Percentiles rank a stretch among this genome's conserved stretches.
These are phyloP conservation scores for Scartelaos histophorus DNA, from an alignment of 2,113 vertebrate genomes.

Conservation along the genomic window DNA sequence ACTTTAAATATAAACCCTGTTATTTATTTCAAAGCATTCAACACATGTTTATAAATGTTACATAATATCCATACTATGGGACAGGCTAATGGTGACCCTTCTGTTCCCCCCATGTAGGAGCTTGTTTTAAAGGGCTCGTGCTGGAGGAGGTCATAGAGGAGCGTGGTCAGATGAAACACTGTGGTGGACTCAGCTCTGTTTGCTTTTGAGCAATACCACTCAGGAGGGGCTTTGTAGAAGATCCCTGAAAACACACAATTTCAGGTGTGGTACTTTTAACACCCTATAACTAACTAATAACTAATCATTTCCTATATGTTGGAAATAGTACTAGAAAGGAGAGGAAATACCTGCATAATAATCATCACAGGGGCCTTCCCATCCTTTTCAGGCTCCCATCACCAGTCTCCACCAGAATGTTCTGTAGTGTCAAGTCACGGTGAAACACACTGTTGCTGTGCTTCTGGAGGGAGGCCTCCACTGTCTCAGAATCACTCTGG, in stretches of 20 bases:
- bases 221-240: not conserved
- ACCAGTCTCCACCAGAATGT: not conserved
- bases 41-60: too few relatives aligned
- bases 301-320: too few relatives aligned
- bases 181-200: not conserved
- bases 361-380: not conserved
- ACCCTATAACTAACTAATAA: too few relatives aligned
- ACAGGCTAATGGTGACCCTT: not conserved
- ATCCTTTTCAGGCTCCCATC: not conserved
- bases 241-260: not conserved
- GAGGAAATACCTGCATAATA: slow-evolving; percentile 2
- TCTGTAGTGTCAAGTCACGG: not conserved
- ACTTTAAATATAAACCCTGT: not conserved
- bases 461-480: slow-evolving; percentile 13
- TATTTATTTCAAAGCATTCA: not conserved
- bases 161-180: too few relatives aligned
- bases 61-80: too few relatives aligned
- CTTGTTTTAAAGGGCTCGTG: not conserved
- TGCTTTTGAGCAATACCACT: not conserved
- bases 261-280: too few relatives aligned
- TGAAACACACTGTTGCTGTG: slow-evolving; percentile 16
- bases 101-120: not conserved
- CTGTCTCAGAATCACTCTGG: not conserved
- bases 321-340: not conserved
- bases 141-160: not conserved